Percentiles rank a stretch among this genome's conserved stretches.
Conservation (phyloP, 2,888 invertebrate genomes). For the Pachliopta kotzebuea region DNA sequence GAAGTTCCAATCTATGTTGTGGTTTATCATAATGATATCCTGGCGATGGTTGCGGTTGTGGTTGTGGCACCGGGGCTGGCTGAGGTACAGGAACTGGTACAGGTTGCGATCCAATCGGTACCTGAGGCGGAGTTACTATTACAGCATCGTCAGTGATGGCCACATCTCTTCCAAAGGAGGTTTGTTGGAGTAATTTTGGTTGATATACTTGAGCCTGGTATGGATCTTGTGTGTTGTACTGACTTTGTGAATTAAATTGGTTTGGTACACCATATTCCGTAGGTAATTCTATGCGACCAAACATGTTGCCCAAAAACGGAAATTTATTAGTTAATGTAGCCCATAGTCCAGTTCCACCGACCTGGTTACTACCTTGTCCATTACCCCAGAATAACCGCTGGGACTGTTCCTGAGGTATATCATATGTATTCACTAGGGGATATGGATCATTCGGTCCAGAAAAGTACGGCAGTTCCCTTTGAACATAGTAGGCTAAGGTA, state of each 20-base stretch:
- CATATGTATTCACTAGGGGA: constrained; percentile 48
- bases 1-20: constrained; percentile 64
- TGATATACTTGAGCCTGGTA: constrained; percentile 40
- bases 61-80: constrained; percentile 41
- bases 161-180: constrained; percentile 59
- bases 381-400: constrained; percentile 67
- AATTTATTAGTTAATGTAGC: constrained; percentile 69
- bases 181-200: constrained; percentile 43
- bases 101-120: constrained; percentile 49
- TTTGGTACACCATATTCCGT: constrained; percentile 53
- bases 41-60: constrained; percentile 41
- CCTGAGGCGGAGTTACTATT: constrained; percentile 69
- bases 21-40: constrained; percentile 70
- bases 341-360: constrained; percentile 70
- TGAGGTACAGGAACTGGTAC: constrained; percentile 41
- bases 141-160: constrained; percentile 70
- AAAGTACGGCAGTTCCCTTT: constrained; percentile 62
- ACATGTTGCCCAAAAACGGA: constrained; percentile 67
- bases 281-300: constrained; percentile 65
- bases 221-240: constrained; percentile 38
- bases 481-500: constrained; percentile 59
- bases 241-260: constrained; percentile 38
- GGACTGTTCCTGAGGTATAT: constrained; percentile 57
- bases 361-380: constrained; percentile 64
- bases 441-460: constrained; percentile 60